Conservation (phyloP, 2,888 invertebrate genomes). For the Eupithecia dodoneata region DNA sequence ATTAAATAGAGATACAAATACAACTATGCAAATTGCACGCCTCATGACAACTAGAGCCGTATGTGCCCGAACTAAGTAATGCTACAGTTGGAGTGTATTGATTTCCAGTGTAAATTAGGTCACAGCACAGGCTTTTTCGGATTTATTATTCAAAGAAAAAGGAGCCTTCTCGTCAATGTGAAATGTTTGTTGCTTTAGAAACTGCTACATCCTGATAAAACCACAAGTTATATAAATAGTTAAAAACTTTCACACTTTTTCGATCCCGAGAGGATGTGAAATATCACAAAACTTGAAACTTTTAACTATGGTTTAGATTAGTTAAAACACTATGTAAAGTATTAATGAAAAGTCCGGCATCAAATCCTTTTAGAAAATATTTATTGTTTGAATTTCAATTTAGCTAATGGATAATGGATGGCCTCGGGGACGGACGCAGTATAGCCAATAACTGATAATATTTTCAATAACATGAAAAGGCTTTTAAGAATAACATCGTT, state of each 20-base stretch:
- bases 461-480: constrained; percentile 43
- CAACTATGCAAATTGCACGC: neutral
- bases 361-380: constrained; percentile 9
- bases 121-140: constrained; percentile 52
- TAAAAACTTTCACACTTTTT: constrained; percentile 17
- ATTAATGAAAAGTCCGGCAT: neutral
- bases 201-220: constrained; percentile 40
- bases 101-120: constrained; percentile 52
- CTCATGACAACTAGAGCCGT: constrained; percentile 24
- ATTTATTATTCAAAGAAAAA: constrained; percentile 55
- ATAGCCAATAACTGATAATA: constrained; percentile 45
- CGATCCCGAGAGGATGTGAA: neutral
- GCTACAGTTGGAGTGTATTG: constrained; percentile 45
- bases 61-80: constrained; percentile 36
- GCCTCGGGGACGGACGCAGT: constrained; percentile 27
- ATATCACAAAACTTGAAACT: neutral
- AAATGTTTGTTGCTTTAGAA: constrained; percentile 41
- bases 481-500: constrained; percentile 41
- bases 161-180: constrained; percentile 41
- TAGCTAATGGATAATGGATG: constrained; percentile 16
- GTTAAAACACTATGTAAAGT: neutral
- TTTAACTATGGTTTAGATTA: neutral
- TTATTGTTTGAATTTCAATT: constrained; percentile 11
- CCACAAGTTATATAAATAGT: constrained; percentile 32
- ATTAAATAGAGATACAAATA: neutral